phyloP scores from a whole-genome alignment of 1,140 invertebrate genomes.

The Drosophila watanabei region DNA sequence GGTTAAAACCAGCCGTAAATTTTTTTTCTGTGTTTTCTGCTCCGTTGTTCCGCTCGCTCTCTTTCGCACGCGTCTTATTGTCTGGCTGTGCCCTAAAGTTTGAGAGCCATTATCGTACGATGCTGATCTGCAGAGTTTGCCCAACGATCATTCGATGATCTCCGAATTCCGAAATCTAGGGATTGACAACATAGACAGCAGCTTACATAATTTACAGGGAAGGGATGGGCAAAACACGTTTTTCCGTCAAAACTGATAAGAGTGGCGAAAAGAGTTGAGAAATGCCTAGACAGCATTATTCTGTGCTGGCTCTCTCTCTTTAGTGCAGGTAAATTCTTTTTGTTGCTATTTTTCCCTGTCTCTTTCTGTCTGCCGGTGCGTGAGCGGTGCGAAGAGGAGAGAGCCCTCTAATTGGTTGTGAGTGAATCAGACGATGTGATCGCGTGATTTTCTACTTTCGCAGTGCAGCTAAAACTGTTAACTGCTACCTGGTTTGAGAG shows the following conservation, averaged over 20 bases:
- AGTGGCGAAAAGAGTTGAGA: conserved; percentile 9
- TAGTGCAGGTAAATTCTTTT: conserved; percentile 18
- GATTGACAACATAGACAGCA: neutral
- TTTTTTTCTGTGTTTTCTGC: conserved; percentile 13
- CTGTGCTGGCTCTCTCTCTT: conserved; percentile 6
- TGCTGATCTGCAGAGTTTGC: conserved; percentile 30
- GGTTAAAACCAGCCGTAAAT: neutral
- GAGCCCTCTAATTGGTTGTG: conserved; percentile 65
- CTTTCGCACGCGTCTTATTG: conserved; percentile 23
- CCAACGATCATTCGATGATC: conserved; percentile 4
- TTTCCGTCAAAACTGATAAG: conserved; percentile 24
- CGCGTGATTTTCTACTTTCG: conserved; percentile 63
- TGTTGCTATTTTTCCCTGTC: conserved; percentile 9
- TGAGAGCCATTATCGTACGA: conserved; percentile 68
- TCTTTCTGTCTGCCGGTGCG: conserved; percentile 18
- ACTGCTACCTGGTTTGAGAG: conserved; percentile 15
- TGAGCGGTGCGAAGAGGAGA: conserved; percentile 18
- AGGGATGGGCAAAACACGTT: conserved; percentile 19
- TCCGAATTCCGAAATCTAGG: neutral
- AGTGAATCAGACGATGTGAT: conserved; percentile 74
- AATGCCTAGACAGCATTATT: conserved; percentile 30
- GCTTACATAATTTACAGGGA: conserved; percentile 14
- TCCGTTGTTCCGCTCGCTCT: neutral
- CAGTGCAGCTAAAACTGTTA: conserved; percentile 52
- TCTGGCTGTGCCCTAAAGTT: conserved; percentile 59